Evolutionary conservation across 53 echinoderm and acorn worm species (phyloP), one percentile per base, ranked within the genome.

Genomic region (Pentamera pediparva): DNA sequence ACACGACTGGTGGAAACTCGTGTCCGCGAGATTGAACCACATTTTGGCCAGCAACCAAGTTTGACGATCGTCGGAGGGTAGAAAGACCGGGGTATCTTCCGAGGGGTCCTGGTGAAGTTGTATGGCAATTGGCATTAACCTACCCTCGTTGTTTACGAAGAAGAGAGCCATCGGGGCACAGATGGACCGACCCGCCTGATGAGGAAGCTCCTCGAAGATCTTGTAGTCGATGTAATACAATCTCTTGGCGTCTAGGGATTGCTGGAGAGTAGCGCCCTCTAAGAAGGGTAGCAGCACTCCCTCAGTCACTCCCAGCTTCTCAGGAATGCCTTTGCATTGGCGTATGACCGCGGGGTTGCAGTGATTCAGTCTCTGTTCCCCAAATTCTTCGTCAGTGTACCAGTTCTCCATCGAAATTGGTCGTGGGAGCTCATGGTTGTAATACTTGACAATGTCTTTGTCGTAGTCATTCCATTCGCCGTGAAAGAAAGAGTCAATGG

Each of bases 21-120:
- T 90, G 43, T 94, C 95, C 19, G 90, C 87, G 62, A 85, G 81
- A 83, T 94, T 94, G 49, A 79, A 94, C 87, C 89, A 89, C 87
- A 90, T 90, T 74, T 94, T 94, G 37, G 95, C 95, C 39, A 94
- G 59, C 33, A 94, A 54, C 93, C 93, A 93, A 2, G 87, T 83
- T 78, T 84, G 78, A 29, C 84, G 65, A 3, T 76, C 80, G 32
- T 93, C 93, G 39, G 87, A 78, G 6, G 87, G 93, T 19, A 90
- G 61, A 41, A 93, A 93, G 18, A 93, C 69, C 29, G 69, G 69
- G 50, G 45, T 69, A 34, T 40, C 19, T 0, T 48, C 48, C 12
- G 69, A 45, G 26, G 43, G 30, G 28, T 45, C 48, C 15, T 45
- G 50, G 18, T 31, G 30, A 17, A 69, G 32, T 25, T 69, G 69